These are phyloP conservation scores for Sisyra nigra DNA, from an alignment of 2,888 invertebrate genomes.

Conservation along the genomic window DNA sequence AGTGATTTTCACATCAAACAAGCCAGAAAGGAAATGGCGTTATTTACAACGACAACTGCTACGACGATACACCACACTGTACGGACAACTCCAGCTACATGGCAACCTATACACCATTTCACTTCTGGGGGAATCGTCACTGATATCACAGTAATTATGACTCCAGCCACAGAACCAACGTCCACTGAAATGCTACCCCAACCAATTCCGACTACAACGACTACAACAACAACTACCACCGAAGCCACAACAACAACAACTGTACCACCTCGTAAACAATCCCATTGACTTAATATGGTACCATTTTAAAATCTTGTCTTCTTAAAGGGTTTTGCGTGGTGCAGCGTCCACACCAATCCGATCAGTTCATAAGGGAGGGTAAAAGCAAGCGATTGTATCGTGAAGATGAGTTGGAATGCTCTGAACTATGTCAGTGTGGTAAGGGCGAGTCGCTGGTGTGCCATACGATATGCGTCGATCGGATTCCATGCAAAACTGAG, in stretches of 20 bases:
- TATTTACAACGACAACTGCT: slow-evolving; percentile 29
- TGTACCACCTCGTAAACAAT: slow-evolving; percentile 34
- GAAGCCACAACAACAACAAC: slow-evolving; percentile 40
- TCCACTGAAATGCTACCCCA: slow-evolving; percentile 25
- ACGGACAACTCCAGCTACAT: slow-evolving; percentile 19
- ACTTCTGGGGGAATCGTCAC: slow-evolving; percentile 13
- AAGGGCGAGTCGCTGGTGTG: slow-evolving; percentile 55
- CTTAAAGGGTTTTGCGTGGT: slow-evolving; percentile 63
- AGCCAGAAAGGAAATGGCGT: slow-evolving; percentile 31
- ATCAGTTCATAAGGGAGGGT: slow-evolving; percentile 73
- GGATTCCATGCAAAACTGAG: slow-evolving; percentile 74
- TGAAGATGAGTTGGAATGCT: slow-evolving; percentile 77
- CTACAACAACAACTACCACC: slow-evolving; percentile 33
- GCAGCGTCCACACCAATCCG: slow-evolving; percentile 65
- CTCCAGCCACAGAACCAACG: slow-evolving; percentile 23
- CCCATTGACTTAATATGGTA: not conserved
- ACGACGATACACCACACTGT: slow-evolving; percentile 30
- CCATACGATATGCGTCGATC: slow-evolving; percentile 76
- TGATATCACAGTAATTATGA: slow-evolving; percentile 18
- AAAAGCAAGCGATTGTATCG: slow-evolving; percentile 69
- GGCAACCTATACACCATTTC: slow-evolving; percentile 13
- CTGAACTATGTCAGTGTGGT: slow-evolving; percentile 78
- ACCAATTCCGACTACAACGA: slow-evolving; percentile 22
- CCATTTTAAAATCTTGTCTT: slow-evolving; percentile 6
- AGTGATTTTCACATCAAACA: slow-evolving; percentile 65